Evolutionary conservation across 2,888 invertebrate species (phyloP), one percentile per base, ranked within the genome.

Genomic region (Petrolisthes manimaculis): DNA sequence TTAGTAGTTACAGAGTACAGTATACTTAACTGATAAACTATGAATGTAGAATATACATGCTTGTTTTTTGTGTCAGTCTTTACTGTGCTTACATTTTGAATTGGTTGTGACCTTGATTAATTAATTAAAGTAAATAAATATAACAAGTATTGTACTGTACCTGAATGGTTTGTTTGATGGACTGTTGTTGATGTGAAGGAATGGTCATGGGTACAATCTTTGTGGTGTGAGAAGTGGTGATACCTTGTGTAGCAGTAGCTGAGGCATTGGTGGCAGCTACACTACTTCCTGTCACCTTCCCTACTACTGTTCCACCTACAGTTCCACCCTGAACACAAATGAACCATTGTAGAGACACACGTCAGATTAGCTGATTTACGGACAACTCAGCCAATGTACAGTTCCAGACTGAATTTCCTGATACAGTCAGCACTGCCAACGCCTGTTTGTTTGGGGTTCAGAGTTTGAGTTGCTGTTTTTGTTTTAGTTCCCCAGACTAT

Each of bases 41-140:
- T 71, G 18, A 21, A 24, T 71, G 71, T 5, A 71, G 8, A 24
- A 12, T n/a, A 12, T 12, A 21, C 21, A 21, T 6, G 0, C 8
- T 5, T 21, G 21, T 6, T 6, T n/a, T 74, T n/a, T 18, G 24
- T 8, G 74, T 0, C 8, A 24, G 5, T 74, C 21, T 74, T 8
- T 18, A 24, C n/a, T 24, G 12, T 71, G 18, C 24, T 6, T 71
- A 24, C 24, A 24, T 14, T 71, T 71, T 6, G 69, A 67, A n/a
- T 87, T 89, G 18, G 82, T 82, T 37, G 37, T 37, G 9, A 4
- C 37, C 24, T 12, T 9, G n/a, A 37, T 4, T 37, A 37, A 8
- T 78, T 78, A 55, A 18, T 37, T 83, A 37, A 86, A 93, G 93
- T 3, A 93, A 94, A 84, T 94, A 75, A 56, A 61, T 5, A 77